Evolutionary conservation across 2,888 invertebrate species (phyloP), one percentile per base, ranked within the genome.

Genomic region (Blastobasis adustella): DNA sequence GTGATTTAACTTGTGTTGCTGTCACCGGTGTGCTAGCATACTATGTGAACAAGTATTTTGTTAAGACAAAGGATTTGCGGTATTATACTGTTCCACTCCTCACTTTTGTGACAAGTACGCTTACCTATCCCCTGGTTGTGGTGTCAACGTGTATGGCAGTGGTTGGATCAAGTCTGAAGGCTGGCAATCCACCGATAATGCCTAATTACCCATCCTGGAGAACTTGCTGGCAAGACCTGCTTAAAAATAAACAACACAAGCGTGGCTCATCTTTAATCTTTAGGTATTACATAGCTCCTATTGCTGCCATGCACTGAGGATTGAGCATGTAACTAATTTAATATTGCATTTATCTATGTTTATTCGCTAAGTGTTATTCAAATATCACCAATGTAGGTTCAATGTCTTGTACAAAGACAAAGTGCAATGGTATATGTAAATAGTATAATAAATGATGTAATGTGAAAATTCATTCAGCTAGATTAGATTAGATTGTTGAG

Each of bases 61-160:
- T 95, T 53, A 92, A 93, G 73, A 95, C 96, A 65, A 91, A 91
- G 64, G 92, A 93, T 60, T 78, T 87, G 45, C 75, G 91, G 60
- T 89, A 86, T 55, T 91, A 91, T 64, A 90, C 90, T 58, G 87
- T 90, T 5, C 90, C 90, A 0, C 72, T 91, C 59, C 74, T 89
- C 36, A 85, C 87, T 91, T 95, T 97, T 76, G 83, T 96, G 49
- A 94, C 95, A 54, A 92, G 94, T 57, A 94, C 96, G 52, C 71
- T 96, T 57, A 94, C 96, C n/a, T 98, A 99, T 82, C 98, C 98
- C 23, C 92, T 98, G 73, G 93, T 94, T 74, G 95, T 98, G 54
- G 96, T 98, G 1, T 94, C 96, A 8, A 95, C 96, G 54, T 95
- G 97, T 67, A 97, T 98, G 95, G 92, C 94, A 54, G 94, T 98